Conservation (phyloP, 2,888 invertebrate genomes). For the Eucera pruinosa region DNA sequence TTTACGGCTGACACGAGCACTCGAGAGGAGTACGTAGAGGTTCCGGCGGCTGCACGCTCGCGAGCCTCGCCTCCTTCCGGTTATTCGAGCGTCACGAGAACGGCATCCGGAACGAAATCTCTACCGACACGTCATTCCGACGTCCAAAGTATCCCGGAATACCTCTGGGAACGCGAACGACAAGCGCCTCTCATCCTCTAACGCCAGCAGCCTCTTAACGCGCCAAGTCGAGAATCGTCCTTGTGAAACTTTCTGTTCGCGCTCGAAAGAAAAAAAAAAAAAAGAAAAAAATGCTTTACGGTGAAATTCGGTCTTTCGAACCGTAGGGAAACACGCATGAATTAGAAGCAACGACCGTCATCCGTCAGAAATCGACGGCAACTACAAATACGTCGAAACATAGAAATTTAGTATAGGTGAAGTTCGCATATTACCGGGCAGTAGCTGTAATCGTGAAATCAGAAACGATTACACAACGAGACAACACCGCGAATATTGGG, state of each 20-base stretch:
- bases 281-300: no score
- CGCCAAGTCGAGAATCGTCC: slow-evolving; percentile 59
- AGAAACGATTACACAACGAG: no score
- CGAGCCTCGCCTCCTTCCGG: slow-evolving; percentile 30
- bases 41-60: slow-evolving; percentile 47
- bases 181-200: slow-evolving; percentile 41
- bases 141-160: slow-evolving; percentile 59
- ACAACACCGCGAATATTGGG: no score
- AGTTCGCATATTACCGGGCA: no score
- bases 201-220: slow-evolving; percentile 59
- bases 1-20: slow-evolving; percentile 58
- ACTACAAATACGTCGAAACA: no score
- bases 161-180: slow-evolving; percentile 11
- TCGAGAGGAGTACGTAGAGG: slow-evolving; percentile 43
- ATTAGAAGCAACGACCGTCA: no score
- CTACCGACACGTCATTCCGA: slow-evolving; percentile 66
- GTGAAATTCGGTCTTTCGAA: no score
- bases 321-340: no score
- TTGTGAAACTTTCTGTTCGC: slow-evolving; percentile 60
- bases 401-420: no score
- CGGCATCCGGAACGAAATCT: slow-evolving; percentile 69
- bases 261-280: slow-evolving; percentile 63
- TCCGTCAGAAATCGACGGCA: no score
- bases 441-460: no score
- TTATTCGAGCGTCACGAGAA: slow-evolving; percentile 59